phyloP scores from a whole-genome alignment of 92 coral and sea anemone species.

The Micromussa lordhowensis region DNA sequence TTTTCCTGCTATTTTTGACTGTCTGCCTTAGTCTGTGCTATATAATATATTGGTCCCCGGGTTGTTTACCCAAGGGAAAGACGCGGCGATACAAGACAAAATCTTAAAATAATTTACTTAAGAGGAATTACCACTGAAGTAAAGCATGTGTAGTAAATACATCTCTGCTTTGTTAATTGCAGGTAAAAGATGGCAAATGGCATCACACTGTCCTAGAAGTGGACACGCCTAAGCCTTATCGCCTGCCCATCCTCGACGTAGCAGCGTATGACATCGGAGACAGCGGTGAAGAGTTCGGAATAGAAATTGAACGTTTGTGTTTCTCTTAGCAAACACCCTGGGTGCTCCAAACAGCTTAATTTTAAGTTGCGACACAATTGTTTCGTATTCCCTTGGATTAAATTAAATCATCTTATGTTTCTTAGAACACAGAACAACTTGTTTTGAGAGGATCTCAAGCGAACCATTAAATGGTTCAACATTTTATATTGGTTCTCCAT shows the following conservation, averaged over 20 bases:
- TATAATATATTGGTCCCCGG: no score
- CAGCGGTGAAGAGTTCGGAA: conserved; percentile 92
- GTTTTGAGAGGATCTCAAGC: background rate
- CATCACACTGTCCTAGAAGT: conserved; percentile 82
- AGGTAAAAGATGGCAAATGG: conserved; percentile 95
- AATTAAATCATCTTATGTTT: background rate
- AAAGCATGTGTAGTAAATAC: background rate
- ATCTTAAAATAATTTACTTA: background rate
- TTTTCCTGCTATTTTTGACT: no score
- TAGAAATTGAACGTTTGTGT: conserved; percentile 95
- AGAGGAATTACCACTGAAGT: background rate
- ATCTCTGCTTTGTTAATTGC: background rate
- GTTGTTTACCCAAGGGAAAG: no score
- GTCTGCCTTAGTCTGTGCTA: no score
- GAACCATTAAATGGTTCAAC: background rate
- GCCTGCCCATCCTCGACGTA: conserved; percentile 87
- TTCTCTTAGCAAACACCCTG: conserved; percentile 61
- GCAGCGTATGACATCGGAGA: conserved; percentile 96
- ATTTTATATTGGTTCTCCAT: no score
- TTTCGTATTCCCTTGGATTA: background rate
- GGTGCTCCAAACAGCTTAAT: background rate
- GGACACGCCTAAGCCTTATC: conserved; percentile 83
- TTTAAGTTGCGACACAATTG: background rate
- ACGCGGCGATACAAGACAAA: no score
- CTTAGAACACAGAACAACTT: background rate